Base-by-base conservation (phyloP, 2,888 invertebrate genomes). In the Cinara cedri region DNA sequence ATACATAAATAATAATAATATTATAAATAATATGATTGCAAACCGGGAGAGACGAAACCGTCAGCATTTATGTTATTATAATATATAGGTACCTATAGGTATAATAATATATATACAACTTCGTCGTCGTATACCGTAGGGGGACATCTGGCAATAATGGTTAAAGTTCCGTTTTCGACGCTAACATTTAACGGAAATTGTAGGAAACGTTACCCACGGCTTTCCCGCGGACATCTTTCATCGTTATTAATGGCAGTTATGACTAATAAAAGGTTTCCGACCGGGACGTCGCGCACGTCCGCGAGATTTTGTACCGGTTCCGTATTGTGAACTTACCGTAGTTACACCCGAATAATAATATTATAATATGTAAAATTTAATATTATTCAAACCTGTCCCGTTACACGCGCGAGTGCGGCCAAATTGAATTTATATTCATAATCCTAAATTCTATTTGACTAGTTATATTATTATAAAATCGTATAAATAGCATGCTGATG, bases 81-180 rank as follows among this genome's bases (percentile, higher is more conserved):
- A 70, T 55, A 34, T 34, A 34, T 13, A 21, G 44, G 19, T 44
- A 44, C 24, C 34, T 34, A 3, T 34, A 11, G 24, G 24, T 8
- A 34, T 34, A 4, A 34, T 34, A 4, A 34, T 34, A n/a, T 68
- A 66, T 10, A 65, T 51, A 66, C 62, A 13, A 55, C 55, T n/a
- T n/a, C n/a, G 75, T 75, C 21, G 66, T 21, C 44, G 19, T 66
- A 26, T 24, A 9, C 34, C n/a, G 62, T 13, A 24, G 51, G 60
- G 65, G 46, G 55, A 66, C 75, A 78, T 70, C 70, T 78, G 78
- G 78, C 68, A 16, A 78, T 78, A 70, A 78, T 68, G 78, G 78
- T 60, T 49, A 62, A 78, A 78, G 78, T 78, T 78, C 60, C 51
- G 51, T 49, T 21, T 55, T 26, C 34, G 60, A 42, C 70, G 60